Conservation (phyloP, 2,113 vertebrate genomes). For the Hiodon alosoides region DNA sequence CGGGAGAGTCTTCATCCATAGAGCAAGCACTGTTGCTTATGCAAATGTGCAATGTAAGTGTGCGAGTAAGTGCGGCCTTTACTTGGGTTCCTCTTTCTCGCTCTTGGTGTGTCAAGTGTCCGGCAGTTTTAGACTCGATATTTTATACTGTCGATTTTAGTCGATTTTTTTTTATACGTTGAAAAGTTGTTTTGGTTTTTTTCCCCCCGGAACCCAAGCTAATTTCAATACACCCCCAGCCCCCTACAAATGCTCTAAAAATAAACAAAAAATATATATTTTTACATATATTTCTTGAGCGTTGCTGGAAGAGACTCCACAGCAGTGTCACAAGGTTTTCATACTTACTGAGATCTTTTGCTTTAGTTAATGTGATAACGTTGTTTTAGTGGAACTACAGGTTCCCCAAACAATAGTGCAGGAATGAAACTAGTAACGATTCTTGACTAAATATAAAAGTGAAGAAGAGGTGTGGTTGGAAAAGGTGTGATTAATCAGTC, state of each 20-base stretch:
- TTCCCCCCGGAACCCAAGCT: not conserved
- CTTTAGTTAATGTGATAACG: no score
- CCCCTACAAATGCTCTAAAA: not conserved
- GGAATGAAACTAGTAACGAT: no score
- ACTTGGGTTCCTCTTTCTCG: not conserved
- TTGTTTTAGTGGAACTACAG: no score
- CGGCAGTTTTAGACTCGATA: not conserved
- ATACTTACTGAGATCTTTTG: no score
- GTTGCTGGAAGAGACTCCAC: no score
- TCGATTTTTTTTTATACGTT: not conserved
- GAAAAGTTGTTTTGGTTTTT: not conserved
- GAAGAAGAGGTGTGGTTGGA: no score
- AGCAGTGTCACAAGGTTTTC: no score
- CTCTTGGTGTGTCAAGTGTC: slow-evolving; percentile 10
- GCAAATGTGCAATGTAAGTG: slow-evolving; percentile 12
- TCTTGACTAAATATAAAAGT: no score
- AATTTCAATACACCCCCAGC: not conserved
- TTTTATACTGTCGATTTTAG: not conserved
- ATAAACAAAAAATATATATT: not conserved
- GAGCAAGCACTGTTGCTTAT: slow-evolving; percentile 15
- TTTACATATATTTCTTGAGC: not conserved
- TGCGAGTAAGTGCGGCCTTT: slow-evolving; percentile 2
- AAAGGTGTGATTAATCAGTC: no score
- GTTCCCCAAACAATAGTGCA: no score
- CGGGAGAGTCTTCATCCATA: slow-evolving; percentile 19